Conservation (phyloP, 2,113 vertebrate genomes). For the Tragelaphus strepsiceros region DNA sequence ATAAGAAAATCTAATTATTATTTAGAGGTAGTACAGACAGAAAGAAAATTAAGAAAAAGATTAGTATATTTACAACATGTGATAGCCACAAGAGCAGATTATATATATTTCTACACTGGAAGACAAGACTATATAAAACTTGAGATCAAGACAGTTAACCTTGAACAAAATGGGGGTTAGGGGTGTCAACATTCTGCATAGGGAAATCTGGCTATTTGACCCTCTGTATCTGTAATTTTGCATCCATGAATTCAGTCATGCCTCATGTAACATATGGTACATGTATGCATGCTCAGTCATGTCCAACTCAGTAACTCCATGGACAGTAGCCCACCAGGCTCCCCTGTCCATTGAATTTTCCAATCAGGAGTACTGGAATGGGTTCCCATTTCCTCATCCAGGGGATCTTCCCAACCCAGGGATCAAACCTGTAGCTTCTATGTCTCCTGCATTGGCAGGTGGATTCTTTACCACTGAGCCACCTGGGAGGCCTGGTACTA, state of each 20-base stretch:
- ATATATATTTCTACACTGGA: not conserved
- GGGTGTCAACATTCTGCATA: not conserved
- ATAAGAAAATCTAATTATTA: not conserved
- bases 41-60: not conserved
- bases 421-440: not conserved
- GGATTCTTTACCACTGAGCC: not conserved
- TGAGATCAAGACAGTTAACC: not conserved
- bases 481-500: not conserved
- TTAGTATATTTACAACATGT: not conserved
- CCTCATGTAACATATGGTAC: not conserved
- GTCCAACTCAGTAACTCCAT: not conserved
- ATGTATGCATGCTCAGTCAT: not conserved
- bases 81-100: not conserved
- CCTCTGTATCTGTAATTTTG: not conserved
- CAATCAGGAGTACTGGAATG: not conserved
- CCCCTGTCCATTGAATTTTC: not conserved
- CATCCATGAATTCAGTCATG: not conserved
- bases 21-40: not conserved
- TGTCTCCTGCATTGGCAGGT: not conserved
- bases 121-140: not conserved
- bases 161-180: not conserved
- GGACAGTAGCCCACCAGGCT: not conserved
- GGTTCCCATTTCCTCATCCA: accelerated
- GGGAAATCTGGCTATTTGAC: not conserved
- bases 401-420: not conserved